Evolutionary conservation across 2,113 vertebrate genomes (phyloP).

Genomic region (Nesogale talazaci): DNA sequence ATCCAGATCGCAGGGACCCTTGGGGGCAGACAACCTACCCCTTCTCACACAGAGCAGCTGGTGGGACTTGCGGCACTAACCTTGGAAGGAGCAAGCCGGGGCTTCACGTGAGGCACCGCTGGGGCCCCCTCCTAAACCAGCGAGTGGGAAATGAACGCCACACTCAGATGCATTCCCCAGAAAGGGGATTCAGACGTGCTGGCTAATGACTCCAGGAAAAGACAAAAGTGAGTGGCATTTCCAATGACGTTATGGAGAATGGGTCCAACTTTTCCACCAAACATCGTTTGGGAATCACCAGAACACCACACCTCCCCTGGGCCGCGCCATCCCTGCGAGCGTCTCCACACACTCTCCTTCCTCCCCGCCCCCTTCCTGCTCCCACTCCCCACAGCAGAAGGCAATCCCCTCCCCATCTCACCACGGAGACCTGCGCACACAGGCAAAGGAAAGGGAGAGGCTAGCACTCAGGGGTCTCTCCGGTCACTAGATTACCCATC

Average conservation of each 20-base stretch:
- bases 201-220: not conserved
- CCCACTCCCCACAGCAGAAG: not conserved
- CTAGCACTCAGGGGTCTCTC: not conserved
- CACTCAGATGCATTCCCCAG: not conserved
- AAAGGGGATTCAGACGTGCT: not conserved
- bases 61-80: no score
- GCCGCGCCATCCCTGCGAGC: not conserved
- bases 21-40: no score
- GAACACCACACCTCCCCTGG: not conserved
- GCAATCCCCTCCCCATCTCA: not conserved
- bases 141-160: not conserved
- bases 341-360: not conserved
- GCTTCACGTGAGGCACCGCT: no score
- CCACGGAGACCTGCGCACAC: not conserved
- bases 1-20: no score
- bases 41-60: no score
- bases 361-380: not conserved
- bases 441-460: not conserved
- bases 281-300: not conserved
- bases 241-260: not conserved
- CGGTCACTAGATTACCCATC: fast-evolving
- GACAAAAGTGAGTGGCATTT: not conserved
- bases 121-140: no score
- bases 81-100: no score
- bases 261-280: not conserved